Base-by-base conservation (phyloP, 2,888 invertebrate species). In the Lycocerus yunnanus region DNA sequence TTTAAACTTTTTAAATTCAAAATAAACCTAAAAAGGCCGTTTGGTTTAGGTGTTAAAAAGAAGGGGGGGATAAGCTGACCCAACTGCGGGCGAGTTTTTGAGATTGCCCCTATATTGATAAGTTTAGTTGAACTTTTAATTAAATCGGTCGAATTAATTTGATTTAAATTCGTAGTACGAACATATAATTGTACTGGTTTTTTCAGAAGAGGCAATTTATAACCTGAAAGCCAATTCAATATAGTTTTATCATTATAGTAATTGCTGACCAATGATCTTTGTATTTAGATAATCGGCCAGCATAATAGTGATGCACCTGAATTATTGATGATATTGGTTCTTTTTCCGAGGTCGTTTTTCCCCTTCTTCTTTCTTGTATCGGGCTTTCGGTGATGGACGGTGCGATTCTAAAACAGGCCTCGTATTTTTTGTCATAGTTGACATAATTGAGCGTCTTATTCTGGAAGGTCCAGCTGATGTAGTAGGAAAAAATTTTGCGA, bases 1-100 rank as follows among this genome's bases (percentile, higher is more conserved):
- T 82, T 81, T 18, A 82, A 68, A 0, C 65, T 27, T 71, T 80
- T 81, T 58, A 80, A 61, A 66, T 81, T 82, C 16, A 81, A 72
- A 69, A 83, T 82, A 73, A 82, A 80, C 1, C 81, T 73, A 20
- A 69, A 68, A 71, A 20, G 15, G 0, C 75, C 75, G 43, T 78
- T 74, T 15, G 78, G 71, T 77, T 79, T 75, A 63, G 78, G 80
- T 61, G 75, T 74, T 73, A 68, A 58, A 68, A 68, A 68, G 58
- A 5, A 68, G 4, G 68, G n/a, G 9, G 68, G 58, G 6, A 68
- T 15, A 68, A 68, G 58, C 3, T 68, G 68, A 3, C 16, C 27
- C 2, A 2, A 1, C 15, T 27, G 13, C 18, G 68, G 15, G 2
- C 14, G 13, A 18, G 58, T 58, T 43, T 14, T 10, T 18, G 68